Evolutionary conservation across 35 echinoderm and acorn worm genomes (phyloP).

Genomic region (Nesometra sesokonis): DNA sequence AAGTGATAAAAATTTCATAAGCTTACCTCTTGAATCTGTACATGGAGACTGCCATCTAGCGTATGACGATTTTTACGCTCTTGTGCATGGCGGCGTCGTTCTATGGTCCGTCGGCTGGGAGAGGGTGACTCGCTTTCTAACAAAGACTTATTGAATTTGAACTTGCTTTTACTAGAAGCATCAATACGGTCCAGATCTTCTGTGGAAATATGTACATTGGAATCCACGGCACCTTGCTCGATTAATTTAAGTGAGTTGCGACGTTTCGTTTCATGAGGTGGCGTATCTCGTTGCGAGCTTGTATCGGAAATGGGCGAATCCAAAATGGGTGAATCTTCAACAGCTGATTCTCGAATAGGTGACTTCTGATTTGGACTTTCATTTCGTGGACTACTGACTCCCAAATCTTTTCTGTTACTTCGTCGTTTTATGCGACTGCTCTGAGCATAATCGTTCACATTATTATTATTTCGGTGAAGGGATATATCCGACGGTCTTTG

Average conservation of each 20-base stretch:
- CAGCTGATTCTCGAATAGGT: background rate
- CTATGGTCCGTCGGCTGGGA: conserved; percentile 83
- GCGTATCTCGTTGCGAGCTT: background rate
- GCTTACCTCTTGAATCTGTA: background rate
- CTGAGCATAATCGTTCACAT: conserved; percentile 54
- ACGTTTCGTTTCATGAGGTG: background rate
- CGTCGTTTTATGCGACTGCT: background rate
- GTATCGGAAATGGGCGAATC: conserved; percentile 24
- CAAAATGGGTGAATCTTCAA: background rate
- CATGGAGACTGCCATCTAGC: conserved; percentile 60
- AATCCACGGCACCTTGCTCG: background rate
- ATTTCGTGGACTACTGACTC: background rate
- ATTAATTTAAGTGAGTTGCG: background rate
- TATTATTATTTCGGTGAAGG: conserved; percentile 90
- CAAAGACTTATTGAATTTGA: conserved; percentile 32
- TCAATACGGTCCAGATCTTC: conserved; percentile 50
- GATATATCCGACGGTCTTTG: conserved; percentile 3
- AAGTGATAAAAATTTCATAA: no score
- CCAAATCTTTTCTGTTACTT: background rate
- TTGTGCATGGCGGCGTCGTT: conserved; percentile 55
- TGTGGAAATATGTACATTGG: conserved; percentile 15
- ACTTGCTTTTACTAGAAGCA: conserved; percentile 36
- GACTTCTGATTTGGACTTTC: background rate
- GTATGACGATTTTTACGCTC: conserved; percentile 68
- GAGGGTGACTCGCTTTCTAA: conserved; percentile 64